A percentile compares a stretch with the other conserved stretches of the same genome.
Evolutionary conservation across 2,888 invertebrate genomes (phyloP).

Genomic region (Aleiodes alternator): DNA sequence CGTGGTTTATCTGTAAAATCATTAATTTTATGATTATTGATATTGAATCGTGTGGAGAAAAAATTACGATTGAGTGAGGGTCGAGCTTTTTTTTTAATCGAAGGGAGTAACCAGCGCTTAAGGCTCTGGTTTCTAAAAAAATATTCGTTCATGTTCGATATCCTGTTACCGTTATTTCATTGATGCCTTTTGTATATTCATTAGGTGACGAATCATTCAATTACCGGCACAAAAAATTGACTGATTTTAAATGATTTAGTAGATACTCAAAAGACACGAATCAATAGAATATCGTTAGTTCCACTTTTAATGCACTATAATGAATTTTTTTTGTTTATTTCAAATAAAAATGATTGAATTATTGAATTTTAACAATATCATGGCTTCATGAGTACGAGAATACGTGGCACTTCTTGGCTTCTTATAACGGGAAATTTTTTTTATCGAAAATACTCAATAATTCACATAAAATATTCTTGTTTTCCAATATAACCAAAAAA

Average conservation of each 20-base stretch:
- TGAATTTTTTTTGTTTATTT: not conserved
- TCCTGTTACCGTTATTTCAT: too few relatives aligned
- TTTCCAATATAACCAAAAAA: not conserved
- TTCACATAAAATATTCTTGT: not conserved
- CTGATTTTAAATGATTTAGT: not conserved
- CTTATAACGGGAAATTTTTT: not conserved
- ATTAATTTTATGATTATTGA: conserved; percentile 9
- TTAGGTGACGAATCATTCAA: not conserved
- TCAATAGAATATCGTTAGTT: too few relatives aligned
- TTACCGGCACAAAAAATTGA: not conserved
- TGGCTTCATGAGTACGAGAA: conserved; percentile 2
- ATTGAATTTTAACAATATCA: too few relatives aligned
- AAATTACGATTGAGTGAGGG: too few relatives aligned
- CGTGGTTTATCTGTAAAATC: conserved; percentile 56
- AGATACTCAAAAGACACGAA: too few relatives aligned
- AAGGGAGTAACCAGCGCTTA: not conserved
- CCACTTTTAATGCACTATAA: too few relatives aligned
- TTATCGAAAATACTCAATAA: not conserved
- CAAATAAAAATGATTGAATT: not conserved
- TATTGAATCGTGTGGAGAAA: not conserved
- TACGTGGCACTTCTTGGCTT: conserved; percentile 27
- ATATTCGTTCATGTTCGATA: too few relatives aligned
- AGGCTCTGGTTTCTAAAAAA: too few relatives aligned
- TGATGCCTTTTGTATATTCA: too few relatives aligned
- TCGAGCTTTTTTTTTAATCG: too few relatives aligned